Evolutionary conservation across 2,888 invertebrate genomes (phyloP).

Genomic region (Thecophora atra): DNA sequence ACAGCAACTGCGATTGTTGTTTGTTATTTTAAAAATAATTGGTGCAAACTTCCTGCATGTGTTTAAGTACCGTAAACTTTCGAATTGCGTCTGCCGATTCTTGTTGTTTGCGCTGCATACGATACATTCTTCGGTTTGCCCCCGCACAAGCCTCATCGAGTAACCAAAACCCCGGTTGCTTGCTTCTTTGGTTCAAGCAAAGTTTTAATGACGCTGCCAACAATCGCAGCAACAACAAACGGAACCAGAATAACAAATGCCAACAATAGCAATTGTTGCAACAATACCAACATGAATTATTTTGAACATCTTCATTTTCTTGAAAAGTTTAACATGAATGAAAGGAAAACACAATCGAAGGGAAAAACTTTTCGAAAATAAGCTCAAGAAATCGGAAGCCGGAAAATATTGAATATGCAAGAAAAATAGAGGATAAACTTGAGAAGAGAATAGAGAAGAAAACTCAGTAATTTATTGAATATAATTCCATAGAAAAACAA

Average conservation of each 20-base stretch:
- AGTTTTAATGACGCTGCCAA: background rate
- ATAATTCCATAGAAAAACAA: too few species aligned
- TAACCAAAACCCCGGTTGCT: background rate
- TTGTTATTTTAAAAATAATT: constrained; percentile 29
- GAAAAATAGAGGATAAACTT: too few species aligned
- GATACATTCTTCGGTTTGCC: background rate
- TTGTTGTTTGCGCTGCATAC: background rate
- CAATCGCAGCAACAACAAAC: constrained; percentile 12
- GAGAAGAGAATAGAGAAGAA: too few species aligned
- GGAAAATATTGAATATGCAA: too few species aligned
- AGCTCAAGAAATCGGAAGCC: too few species aligned
- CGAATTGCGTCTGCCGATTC: background rate
- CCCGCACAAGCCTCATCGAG: background rate
- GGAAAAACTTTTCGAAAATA: background rate
- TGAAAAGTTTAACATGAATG: constrained; percentile 23
- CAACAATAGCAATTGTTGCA: background rate
- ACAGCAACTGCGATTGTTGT: background rate
- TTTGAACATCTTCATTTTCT: constrained; percentile 25
- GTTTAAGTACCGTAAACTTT: constrained; percentile 35
- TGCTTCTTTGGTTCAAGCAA: background rate
- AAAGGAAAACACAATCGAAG: background rate
- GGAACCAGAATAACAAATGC: background rate
- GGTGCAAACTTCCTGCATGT: constrained; percentile 35
- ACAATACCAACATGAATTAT: too few species aligned
- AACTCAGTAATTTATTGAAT: too few species aligned